These are phyloP conservation scores for Climacteris rufus DNA, from an alignment of 2,113 vertebrate species.

Conservation along the genomic window DNA sequence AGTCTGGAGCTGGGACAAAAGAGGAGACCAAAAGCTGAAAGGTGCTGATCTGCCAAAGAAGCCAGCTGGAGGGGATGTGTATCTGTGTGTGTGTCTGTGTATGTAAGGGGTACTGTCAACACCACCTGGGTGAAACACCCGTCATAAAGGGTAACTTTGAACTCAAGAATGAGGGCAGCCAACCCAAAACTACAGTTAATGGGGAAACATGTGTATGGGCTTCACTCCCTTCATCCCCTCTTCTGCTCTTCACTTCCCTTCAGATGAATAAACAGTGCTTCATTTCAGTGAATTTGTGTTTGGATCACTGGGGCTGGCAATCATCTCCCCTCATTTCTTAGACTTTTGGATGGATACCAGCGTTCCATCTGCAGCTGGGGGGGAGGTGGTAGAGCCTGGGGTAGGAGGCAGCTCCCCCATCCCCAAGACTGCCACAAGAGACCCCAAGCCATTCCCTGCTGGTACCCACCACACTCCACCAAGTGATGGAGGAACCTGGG, in stretches of 20 bases:
- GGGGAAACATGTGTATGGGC: neutral
- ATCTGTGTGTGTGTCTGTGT: neutral
- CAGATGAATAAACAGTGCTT: neutral
- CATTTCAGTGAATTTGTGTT: neutral
- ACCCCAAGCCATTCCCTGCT: rapidly evolving
- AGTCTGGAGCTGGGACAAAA: neutral
- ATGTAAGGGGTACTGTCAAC: neutral
- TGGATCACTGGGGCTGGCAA: neutral
- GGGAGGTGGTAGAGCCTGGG: neutral
- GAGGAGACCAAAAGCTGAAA: neutral
- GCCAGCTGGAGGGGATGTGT: neutral
- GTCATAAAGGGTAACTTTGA: neutral
- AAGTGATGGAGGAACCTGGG: neutral
- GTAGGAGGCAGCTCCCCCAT: neutral
- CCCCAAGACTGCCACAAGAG: neutral
- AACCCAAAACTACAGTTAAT: neutral
- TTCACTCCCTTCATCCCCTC: neutral
- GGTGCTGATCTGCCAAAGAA: neutral
- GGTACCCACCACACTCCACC: neutral
- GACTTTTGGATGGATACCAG: neutral
- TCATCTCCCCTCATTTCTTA: neutral
- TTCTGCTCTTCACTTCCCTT: neutral
- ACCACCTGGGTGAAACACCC: neutral
- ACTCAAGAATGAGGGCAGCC: neutral
- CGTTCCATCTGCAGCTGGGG: neutral